Evolutionary conservation across 2,113 vertebrate species (phyloP), one percentile per base, ranked within the genome.

Genomic region (Halichoerus grypus): DNA sequence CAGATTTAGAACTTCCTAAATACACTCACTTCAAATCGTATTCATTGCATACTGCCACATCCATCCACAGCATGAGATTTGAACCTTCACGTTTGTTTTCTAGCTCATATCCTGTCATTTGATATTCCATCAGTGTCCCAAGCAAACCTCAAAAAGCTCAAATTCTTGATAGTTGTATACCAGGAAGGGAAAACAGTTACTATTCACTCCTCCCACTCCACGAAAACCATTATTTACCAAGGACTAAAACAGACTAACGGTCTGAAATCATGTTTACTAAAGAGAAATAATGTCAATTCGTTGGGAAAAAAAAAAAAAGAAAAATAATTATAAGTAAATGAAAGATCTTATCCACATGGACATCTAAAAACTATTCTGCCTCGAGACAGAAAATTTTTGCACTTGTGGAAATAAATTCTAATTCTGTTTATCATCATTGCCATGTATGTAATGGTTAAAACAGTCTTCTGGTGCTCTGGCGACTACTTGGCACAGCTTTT

Each of bases 51-150:
- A 49, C 49, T 51, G 5, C 16, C 9, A 71, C 36, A 22, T 33
- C 11, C 51, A 49, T 61, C 33, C 39, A 31, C 0, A 3, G 4
- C 10, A 72, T 3, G 7, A 5, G 15, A 33, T 39, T 8, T 55
- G 21, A 83, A 92, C 8, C 26, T 46, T 42, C 36, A 55, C 8
- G 1, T 51, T 33, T 33, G n/a, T 87, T 49, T 59, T 49, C 16
- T 46, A 12, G 15, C 4, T 80, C 51, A n/a, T 33, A 51, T 28
- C 21, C 22, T 69, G 31, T 42, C 12, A 31, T 49, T 81, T 95
- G 10, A 18, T 59, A 42, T 33, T 67, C 42, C 7, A 8, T 1
- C 82, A 36, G 72, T 79, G 19, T 5, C 8, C 13, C 21, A 69
- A 11, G 18, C 0, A 31, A 92, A 61, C 46, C 1, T 93, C n/a